Conservation (phyloP, 92 coral and sea anemone genomes). For the Plumapathes pennacea region DNA sequence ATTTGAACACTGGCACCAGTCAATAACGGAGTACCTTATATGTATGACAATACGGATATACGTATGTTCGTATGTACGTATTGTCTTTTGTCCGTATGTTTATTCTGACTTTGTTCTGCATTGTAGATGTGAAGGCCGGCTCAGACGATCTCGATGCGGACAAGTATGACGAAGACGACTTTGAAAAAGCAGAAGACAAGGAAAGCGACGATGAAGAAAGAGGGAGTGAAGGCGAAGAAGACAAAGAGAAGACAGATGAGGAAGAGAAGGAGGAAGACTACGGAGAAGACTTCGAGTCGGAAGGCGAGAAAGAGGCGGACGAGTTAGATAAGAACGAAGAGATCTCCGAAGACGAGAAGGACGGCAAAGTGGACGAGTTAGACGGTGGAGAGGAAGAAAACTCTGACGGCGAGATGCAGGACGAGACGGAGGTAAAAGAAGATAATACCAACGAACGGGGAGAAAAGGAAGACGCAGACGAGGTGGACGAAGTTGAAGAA, state of each 20-base stretch:
- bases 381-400: conserved; percentile 17
- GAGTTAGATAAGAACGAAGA: conserved; percentile 14
- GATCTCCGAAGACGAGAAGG: conserved; percentile 29
- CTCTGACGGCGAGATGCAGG: conserved; percentile 40
- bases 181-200: conserved; percentile 42
- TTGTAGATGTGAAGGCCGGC: not conserved
- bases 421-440: conserved; percentile 39
- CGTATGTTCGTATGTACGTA: not conserved
- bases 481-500: conserved; percentile 30
- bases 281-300: conserved; percentile 69
- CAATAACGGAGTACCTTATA: too few relatives aligned
- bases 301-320: conserved; percentile 42
- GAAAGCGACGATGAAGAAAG: conserved; percentile 40
- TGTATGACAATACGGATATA: too few relatives aligned
- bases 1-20: too few relatives aligned
- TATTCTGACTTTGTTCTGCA: not conserved
- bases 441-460: not conserved
- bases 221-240: conserved; percentile 42
- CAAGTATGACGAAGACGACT: conserved; percentile 64
- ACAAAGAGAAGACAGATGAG: conserved; percentile 26
- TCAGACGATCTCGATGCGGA: conserved; percentile 42
- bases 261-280: conserved; percentile 44
- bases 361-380: conserved; percentile 13
- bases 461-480: conserved; percentile 27
- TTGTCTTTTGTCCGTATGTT: not conserved